Evolutionary conservation across 2,113 vertebrate species (phyloP).

Genomic region (Malurus alboscapulatus): DNA sequence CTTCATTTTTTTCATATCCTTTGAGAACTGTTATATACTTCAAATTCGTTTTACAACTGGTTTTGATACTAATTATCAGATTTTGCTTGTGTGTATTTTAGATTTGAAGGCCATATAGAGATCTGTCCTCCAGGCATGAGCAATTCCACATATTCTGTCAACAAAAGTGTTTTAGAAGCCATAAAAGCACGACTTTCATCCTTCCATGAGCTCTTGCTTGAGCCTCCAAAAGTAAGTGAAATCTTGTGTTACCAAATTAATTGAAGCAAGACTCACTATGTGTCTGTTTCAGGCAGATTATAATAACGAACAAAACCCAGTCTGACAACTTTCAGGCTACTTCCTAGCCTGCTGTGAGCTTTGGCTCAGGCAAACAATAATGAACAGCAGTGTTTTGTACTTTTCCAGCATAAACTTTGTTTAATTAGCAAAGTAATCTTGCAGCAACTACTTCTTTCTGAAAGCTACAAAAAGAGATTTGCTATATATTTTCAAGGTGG

Average conservation of each 20-base stretch:
- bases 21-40: neutral
- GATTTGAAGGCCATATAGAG: constrained; percentile 96
- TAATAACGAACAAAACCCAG: neutral
- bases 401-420: neutral
- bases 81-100: constrained; percentile 40
- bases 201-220: constrained; percentile 93
- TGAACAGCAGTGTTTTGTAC: neutral
- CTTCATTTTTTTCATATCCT: neutral
- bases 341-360: neutral
- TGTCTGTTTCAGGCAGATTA: neutral
- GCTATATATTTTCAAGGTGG: neutral
- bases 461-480: neutral
- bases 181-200: constrained; percentile 91
- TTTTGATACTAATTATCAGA: neutral
- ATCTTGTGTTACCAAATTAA: neutral
- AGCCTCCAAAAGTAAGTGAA: constrained; percentile 91
- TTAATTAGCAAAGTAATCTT: neutral
- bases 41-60: neutral
- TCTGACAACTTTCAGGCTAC: neutral
- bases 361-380: neutral
- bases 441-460: neutral
- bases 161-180: constrained; percentile 93
- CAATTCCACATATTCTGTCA: constrained; percentile 90
- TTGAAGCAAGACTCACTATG: neutral
- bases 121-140: constrained; percentile 92